Evolutionary conservation across 2,797 vertebrate genomes (phyloP).

Genomic region (Gobionotothen gibberifrons): DNA sequence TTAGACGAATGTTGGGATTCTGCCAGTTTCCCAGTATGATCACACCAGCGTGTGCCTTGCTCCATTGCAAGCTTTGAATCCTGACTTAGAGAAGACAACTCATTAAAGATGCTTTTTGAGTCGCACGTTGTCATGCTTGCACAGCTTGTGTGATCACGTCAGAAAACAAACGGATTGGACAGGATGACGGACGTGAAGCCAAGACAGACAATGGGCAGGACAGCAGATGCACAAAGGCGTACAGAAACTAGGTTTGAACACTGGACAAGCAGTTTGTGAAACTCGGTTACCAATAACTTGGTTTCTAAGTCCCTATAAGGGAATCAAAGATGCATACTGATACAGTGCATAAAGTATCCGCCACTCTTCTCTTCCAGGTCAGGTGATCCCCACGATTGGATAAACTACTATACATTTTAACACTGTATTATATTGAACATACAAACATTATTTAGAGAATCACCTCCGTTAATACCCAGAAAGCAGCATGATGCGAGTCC

Average conservation of each 20-base stretch:
- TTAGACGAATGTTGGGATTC: conserved; percentile 40
- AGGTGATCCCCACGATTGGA: conserved; percentile 20
- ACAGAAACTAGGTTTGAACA: conserved; percentile 17
- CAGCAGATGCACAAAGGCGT: conserved; percentile 16
- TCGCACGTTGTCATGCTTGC: conserved; percentile 42
- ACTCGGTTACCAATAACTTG: neutral
- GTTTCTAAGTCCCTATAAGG: neutral
- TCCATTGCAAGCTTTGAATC: conserved; percentile 40
- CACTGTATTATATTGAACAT: no score
- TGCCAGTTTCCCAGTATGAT: conserved; percentile 52
- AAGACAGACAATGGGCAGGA: conserved; percentile 13
- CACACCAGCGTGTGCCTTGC: conserved; percentile 29
- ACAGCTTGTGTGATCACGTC: conserved; percentile 52
- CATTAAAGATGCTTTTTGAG: conserved; percentile 48
- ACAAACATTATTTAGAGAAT: neutral
- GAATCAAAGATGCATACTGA: neutral
- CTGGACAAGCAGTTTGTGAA: conserved; percentile 11
- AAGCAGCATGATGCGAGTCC: neutral
- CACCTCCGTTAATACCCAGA: neutral
- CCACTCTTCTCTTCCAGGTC: conserved; percentile 16
- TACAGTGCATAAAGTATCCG: neutral
- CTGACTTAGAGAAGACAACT: conserved; percentile 47
- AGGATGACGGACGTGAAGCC: conserved; percentile 31
- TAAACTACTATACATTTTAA: no score
- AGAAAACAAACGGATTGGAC: conserved; percentile 31